These are phyloP conservation scores for Ascaphus truei DNA, from an alignment of 2,113 vertebrate species.

Conservation along the genomic window DNA sequence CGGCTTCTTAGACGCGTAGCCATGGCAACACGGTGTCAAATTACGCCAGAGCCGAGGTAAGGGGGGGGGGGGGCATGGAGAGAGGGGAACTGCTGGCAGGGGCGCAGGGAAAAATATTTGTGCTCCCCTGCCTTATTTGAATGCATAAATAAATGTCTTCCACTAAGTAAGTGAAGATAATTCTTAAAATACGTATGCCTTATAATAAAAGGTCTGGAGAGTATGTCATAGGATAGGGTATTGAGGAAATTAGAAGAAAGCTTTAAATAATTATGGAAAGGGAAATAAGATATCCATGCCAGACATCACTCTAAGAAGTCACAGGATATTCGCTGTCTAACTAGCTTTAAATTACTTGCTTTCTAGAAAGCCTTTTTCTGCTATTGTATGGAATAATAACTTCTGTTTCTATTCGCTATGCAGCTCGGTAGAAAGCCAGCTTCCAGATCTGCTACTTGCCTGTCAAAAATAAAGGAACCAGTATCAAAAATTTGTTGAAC, in stretches of 20 bases:
- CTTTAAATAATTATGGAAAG: slow-evolving; percentile 34
- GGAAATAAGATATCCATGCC: slow-evolving; percentile 29
- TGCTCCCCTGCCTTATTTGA: too few relatives aligned
- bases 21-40: too few relatives aligned
- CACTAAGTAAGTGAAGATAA: background rate
- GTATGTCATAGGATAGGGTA: slow-evolving; percentile 29
- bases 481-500: slow-evolving; percentile 16
- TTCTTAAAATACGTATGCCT: slow-evolving; percentile 11
- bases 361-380: background rate
- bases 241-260: slow-evolving; percentile 32
- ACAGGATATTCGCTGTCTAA: slow-evolving; percentile 31
- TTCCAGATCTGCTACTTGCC: background rate
- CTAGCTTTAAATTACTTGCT: slow-evolving; percentile 29
- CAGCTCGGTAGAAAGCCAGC: slow-evolving; percentile 2
- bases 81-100: too few relatives aligned
- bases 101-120: too few relatives aligned
- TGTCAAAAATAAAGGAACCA: background rate
- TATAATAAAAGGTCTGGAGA: slow-evolving; percentile 11
- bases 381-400: slow-evolving; percentile 3
- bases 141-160: slow-evolving; percentile 18
- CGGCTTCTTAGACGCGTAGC: too few relatives aligned
- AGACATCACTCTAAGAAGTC: slow-evolving; percentile 20
- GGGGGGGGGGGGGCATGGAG: too few relatives aligned
- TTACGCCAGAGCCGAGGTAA: too few relatives aligned
- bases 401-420: slow-evolving; percentile 19